phyloP scores from a whole-genome alignment of 2,797 vertebrate genomes.

The Mormyrops attenuatus region DNA sequence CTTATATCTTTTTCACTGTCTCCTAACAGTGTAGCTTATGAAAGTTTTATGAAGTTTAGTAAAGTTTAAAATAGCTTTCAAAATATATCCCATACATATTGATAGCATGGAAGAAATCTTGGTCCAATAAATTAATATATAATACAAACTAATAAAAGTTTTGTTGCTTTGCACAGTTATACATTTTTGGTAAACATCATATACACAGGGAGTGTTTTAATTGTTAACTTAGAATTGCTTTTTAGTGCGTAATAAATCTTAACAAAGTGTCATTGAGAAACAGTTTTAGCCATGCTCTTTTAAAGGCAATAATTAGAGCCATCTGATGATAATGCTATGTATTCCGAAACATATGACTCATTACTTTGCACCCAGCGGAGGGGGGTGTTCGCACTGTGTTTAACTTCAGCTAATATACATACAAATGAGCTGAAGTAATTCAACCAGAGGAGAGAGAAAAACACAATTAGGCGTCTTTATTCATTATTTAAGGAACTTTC shows the following conservation, averaged over 20 bases:
- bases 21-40: neutral
- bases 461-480: neutral
- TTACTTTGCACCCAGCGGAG: neutral
- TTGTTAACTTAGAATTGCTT: slow-evolving; percentile 5
- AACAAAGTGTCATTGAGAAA: neutral
- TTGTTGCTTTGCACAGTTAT: neutral
- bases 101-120: neutral
- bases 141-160: neutral
- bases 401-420: slow-evolving; percentile 9
- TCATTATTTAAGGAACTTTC: slow-evolving; percentile 1
- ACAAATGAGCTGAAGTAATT: slow-evolving; percentile 1
- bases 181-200: neutral
- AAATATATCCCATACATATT: neutral
- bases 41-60: neutral
- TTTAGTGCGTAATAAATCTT: slow-evolving; percentile 6
- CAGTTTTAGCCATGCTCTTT: slow-evolving; percentile 26
- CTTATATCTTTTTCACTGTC: neutral
- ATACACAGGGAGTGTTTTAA: neutral
- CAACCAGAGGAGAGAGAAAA: slow-evolving; percentile 12
- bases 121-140: neutral
- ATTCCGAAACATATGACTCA: slow-evolving; percentile 3
- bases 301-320: slow-evolving; percentile 32
- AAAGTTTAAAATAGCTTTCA: neutral
- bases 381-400: neutral
- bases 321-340: slow-evolving; percentile 31